Base-by-base conservation (phyloP, 2,113 vertebrate genomes). In the Gadus chalcogrammus region DNA sequence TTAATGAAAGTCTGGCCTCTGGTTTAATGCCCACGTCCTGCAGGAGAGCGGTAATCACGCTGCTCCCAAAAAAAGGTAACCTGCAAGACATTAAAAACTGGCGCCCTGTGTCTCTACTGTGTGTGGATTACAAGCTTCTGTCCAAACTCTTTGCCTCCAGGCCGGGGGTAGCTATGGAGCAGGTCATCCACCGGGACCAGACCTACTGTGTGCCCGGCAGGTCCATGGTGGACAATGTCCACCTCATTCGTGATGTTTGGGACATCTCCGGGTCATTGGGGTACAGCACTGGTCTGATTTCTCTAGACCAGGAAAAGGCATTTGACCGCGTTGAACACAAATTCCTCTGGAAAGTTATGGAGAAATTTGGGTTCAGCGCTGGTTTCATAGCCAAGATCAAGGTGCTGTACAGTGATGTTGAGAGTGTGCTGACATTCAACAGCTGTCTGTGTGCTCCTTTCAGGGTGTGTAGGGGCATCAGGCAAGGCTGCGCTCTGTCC, bases 21-120 rank as follows among this genome's bases (percentile, higher is more conserved):
- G 62, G 38, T 15, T 17, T 42, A 11, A 17, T 69, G 20, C 56
- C 61, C n/a, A 27, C 27, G 3, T 64, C 52, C 53, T 68, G 61
- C 22, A 68, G 59, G 55, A 71, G 72, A 52, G 72, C 48, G 3
- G 63, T 65, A 8, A 27, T 72, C 15, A 72, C 69, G 0, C 8
- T 72, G 22, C 9, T 68, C n/a, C 67, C 67, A 1, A 74, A 58
- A 24, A 71, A 71, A 53, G 74, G 68, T 8, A 9, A 76, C 8
- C 52, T 71, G 18, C 59, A 67, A 1, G 22, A 48, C 67, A 1
- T 61, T 76, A 71, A 71, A n/a, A 71, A 71, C 69, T 70, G 73
- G 64, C 65, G 65, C 1, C 52, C 65, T 11, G 65, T 73, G 17
- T 31, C 66, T 16, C 56, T 73, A 1, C 27, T 69, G 6, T 70